phyloP scores from a whole-genome alignment of 1,140 invertebrate species.

The Drosophila serrata region DNA sequence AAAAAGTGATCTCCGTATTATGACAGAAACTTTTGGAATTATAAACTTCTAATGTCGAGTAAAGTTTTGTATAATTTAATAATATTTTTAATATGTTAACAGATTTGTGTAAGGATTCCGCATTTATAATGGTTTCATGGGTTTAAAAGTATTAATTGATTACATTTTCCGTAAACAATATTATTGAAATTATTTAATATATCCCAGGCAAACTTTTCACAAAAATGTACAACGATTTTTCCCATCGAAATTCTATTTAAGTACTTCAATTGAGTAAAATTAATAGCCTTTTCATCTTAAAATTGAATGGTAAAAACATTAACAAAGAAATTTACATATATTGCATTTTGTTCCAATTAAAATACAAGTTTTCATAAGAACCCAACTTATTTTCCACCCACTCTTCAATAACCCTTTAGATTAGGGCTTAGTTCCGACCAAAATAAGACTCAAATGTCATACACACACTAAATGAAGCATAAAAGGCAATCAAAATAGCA shows the following conservation, averaged over 20 bases:
- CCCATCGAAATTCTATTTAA: background rate
- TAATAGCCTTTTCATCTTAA: background rate
- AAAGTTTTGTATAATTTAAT: background rate
- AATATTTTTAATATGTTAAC: background rate
- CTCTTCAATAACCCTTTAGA: background rate
- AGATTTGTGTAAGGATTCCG: background rate
- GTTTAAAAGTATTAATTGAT: background rate
- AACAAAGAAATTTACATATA: too few species aligned
- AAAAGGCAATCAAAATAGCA: slow-evolving; percentile 43
- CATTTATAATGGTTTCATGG: background rate
- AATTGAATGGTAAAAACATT: background rate
- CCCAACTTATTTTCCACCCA: too few species aligned
- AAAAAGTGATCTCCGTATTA: background rate
- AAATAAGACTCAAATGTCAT: slow-evolving; percentile 17
- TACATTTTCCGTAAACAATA: background rate
- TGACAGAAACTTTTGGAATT: background rate
- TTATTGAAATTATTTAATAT: background rate
- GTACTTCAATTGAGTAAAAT: background rate
- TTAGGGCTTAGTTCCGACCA: slow-evolving; percentile 1
- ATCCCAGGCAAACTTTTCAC: background rate
- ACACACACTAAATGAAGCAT: slow-evolving; percentile 43
- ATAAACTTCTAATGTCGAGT: background rate
- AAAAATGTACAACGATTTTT: rapidly evolving
- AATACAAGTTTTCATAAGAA: background rate
- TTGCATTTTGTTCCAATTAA: background rate